phyloP scores from a whole-genome alignment of 2,888 invertebrate species.

The Lithosia quadra region DNA sequence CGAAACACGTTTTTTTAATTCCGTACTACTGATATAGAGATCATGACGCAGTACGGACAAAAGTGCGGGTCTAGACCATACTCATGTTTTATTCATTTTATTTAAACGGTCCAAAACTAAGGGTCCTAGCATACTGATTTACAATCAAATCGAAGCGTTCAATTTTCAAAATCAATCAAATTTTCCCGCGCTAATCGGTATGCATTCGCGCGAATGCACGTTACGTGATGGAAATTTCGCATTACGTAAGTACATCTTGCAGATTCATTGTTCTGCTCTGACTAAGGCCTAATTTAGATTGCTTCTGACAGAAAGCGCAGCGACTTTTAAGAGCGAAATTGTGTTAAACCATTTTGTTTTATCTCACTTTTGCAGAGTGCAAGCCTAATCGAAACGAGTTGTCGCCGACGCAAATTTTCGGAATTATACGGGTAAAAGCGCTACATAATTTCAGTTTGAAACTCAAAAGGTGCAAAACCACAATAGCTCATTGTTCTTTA shows the following conservation, averaged over 20 bases:
- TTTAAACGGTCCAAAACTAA: background rate
- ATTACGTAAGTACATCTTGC: background rate
- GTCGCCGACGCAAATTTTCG: background rate
- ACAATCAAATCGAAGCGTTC: background rate
- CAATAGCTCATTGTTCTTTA: conserved; percentile 22
- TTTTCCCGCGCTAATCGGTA: background rate
- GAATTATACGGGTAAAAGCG: background rate
- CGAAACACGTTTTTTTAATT: no score
- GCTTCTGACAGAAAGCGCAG: background rate
- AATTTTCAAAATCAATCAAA: no score
- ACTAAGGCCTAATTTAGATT: background rate
- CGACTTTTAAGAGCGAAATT: background rate
- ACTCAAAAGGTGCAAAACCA: conserved; percentile 5
- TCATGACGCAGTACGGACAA: no score
- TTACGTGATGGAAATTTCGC: no score
- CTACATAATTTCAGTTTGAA: background rate
- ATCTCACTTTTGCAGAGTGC: background rate
- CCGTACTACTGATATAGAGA: no score
- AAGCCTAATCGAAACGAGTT: background rate
- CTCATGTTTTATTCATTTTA: no score
- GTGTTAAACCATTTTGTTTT: background rate
- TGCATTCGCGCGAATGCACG: background rate
- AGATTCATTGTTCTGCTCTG: background rate
- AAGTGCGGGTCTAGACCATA: no score
- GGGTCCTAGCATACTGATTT: background rate